Evolutionary conservation across 2,113 vertebrate genomes (phyloP), one percentile per base, ranked within the genome.

Genomic region (Cnemophilus loriae): DNA sequence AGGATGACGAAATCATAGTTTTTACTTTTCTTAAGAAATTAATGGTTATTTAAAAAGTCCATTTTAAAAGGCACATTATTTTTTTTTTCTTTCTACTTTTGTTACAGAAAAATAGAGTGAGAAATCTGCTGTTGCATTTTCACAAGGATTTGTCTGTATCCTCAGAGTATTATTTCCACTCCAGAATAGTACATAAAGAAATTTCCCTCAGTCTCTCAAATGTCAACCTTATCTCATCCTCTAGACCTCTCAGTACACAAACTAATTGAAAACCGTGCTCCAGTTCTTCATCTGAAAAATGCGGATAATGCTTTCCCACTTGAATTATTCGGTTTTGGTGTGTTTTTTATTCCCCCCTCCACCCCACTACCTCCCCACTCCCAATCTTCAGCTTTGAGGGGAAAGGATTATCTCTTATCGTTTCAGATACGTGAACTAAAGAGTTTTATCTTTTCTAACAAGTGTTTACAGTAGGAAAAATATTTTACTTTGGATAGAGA

Each of bases 301-400:
- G 2, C 3, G 37, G 11, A 57, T 71, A 67, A 83, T n/a, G 1
- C 20, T 88, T 92, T 75, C n/a, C 33, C n/a, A n/a, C 10, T 50
- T 23, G 32, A 41, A 77, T 21, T 46, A 9, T n/a, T 56, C 1
- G 2, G 28, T 30, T 81, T 52, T 24, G 19, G 33, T 28, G 19
- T 1, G 14, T 60, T 18, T 71, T 19, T 10, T 1, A 37, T 35
- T 33, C 4, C 10, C 6, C 4, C 5, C 3, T n/a, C n/a, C n/a
- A n/a, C 3, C 1, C 1, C 5, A 41, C 39, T 41, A n/a, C n/a
- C n/a, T 12, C 39, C 39, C 39, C 39, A 41, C 39, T 41, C 3
- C 1, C 5, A 46, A 1, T 67, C 39, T 42, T 91, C 27, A 60
- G 4, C 20, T 92, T 59, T 79, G 6, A 7, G 5, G 8, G 11